These are phyloP conservation scores for Plectus sambesii DNA, from an alignment of 1,140 invertebrate species.

Conservation along the genomic window DNA sequence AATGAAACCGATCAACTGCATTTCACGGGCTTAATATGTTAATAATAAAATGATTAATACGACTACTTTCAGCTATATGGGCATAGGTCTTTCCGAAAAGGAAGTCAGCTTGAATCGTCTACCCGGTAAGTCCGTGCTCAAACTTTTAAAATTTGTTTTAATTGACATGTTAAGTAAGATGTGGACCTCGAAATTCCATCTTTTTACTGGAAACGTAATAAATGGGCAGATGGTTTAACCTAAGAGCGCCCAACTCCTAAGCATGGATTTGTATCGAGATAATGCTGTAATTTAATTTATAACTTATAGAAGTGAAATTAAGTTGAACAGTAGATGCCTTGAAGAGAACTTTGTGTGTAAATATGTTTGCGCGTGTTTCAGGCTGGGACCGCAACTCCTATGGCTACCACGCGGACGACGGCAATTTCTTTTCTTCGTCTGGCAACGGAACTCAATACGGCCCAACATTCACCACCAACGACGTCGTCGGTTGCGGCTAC, in stretches of 20 bases:
- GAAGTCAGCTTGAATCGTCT: conserved; percentile 92
- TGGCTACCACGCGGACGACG: conserved; percentile 98
- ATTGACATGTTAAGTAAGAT: not conserved
- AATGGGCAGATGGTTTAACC: not conserved
- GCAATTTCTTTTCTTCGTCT: conserved; percentile 94
- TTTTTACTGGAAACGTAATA: too few relatives aligned
- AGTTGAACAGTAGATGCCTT: conserved; percentile 1
- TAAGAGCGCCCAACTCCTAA: not conserved
- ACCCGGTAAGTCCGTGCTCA: conserved; percentile 56
- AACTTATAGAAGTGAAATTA: not conserved
- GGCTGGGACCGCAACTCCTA: conserved; percentile 99
- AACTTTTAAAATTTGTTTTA: not conserved
- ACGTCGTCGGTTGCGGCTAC: conserved; percentile 89
- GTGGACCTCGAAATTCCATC: too few relatives aligned
- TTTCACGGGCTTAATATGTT: too few relatives aligned
- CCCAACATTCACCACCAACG: conserved; percentile 93
- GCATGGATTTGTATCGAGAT: not conserved
- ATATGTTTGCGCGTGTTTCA: conserved; percentile 46
- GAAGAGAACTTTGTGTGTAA: conserved; percentile 12
- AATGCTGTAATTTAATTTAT: not conserved
- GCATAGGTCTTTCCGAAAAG: conserved; percentile 86
- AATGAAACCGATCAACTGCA: too few relatives aligned
- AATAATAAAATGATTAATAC: too few relatives aligned
- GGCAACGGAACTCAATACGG: conserved; percentile 89
- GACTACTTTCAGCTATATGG: conserved; percentile 67